Percentiles rank a stretch among this genome's conserved stretches.
Evolutionary conservation across 2,888 invertebrate species (phyloP).

Genomic region (Stenichneumon culpator): DNA sequence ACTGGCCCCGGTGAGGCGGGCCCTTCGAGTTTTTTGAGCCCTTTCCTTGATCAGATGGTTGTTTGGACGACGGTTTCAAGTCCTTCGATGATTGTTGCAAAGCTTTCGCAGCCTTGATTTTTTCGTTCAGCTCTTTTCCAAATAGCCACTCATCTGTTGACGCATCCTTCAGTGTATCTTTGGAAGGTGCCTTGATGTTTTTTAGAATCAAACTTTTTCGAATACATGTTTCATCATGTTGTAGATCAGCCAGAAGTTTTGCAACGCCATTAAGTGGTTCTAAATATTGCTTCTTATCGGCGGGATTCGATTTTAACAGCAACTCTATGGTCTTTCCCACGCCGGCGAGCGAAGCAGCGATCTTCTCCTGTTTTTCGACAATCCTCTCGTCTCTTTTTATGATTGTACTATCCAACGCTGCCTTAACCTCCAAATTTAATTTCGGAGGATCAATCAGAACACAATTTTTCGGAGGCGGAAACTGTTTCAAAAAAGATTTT

Average conservation of each 20-base stretch:
- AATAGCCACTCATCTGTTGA: conserved; percentile 59
- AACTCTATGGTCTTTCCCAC: conserved; percentile 38
- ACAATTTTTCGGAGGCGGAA: conserved; percentile 55
- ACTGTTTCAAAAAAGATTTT: conserved; percentile 47
- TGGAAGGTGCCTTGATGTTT: conserved; percentile 60
- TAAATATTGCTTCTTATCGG: conserved; percentile 27
- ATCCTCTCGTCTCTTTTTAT: conserved; percentile 42
- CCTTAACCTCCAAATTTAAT: conserved; percentile 60
- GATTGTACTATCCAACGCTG: conserved; percentile 43
- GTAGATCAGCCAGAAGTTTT: conserved; percentile 59
- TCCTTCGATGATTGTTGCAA: conserved; percentile 51
- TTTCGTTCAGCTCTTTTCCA: conserved; percentile 54
- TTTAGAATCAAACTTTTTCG: conserved; percentile 62
- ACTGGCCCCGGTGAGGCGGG: conserved; percentile 59
- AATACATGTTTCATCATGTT: conserved; percentile 64
- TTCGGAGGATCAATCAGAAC: conserved; percentile 58
- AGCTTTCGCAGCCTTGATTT: conserved; percentile 57
- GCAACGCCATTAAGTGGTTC: conserved; percentile 39
- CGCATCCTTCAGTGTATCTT: conserved; percentile 52
- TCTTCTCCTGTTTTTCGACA: conserved; percentile 40
- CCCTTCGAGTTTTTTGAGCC: conserved; percentile 64
- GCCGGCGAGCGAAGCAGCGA: conserved; percentile 42
- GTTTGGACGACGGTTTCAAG: conserved; percentile 37
- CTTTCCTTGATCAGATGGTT: conserved; percentile 20
- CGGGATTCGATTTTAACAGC: conserved; percentile 29